Percentiles rank a stretch among this genome's conserved stretches.
These are phyloP conservation scores for Scaptomyza hsui DNA, from an alignment of 1,140 invertebrate genomes.

Conservation along the genomic window DNA sequence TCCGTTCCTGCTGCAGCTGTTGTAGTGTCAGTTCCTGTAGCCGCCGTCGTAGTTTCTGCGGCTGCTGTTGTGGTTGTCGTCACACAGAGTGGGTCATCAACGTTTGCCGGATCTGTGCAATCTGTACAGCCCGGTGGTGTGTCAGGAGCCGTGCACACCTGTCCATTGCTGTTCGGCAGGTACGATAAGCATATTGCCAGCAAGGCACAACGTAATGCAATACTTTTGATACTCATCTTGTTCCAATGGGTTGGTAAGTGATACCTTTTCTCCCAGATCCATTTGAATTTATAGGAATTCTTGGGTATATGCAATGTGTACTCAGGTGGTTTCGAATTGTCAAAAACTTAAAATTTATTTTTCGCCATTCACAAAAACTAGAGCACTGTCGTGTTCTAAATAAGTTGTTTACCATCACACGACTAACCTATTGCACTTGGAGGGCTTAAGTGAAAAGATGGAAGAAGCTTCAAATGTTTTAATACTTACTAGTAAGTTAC, in stretches of 20 bases:
- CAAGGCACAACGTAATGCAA: slow-evolving; percentile 11
- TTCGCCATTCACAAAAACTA: no score
- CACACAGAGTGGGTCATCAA: no score
- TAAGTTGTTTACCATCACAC: no score
- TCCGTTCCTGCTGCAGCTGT: not conserved
- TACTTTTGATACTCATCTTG: slow-evolving; percentile 13
- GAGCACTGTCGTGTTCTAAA: no score
- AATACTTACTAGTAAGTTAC: no score
- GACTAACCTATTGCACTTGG: no score
- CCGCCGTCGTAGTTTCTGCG: not conserved
- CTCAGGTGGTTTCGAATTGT: not conserved
- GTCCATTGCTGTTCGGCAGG: not conserved
- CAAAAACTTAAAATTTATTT: no score
- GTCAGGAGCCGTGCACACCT: not conserved
- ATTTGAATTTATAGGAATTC: slow-evolving; percentile 11
- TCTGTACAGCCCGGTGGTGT: not conserved
- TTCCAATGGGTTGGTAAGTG: not conserved
- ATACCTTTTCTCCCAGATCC: not conserved
- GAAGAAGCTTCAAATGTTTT: no score
- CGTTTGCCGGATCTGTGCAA: not conserved
- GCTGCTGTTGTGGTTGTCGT: not conserved
- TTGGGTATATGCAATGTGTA: not conserved
- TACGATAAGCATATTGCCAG: slow-evolving; percentile 10
- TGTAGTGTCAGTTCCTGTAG: not conserved
- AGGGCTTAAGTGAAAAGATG: no score